Evolutionary conservation across 2,888 invertebrate genomes (phyloP), one percentile per base, ranked within the genome.

Genomic region (Prosopocoilus inquinatus): DNA sequence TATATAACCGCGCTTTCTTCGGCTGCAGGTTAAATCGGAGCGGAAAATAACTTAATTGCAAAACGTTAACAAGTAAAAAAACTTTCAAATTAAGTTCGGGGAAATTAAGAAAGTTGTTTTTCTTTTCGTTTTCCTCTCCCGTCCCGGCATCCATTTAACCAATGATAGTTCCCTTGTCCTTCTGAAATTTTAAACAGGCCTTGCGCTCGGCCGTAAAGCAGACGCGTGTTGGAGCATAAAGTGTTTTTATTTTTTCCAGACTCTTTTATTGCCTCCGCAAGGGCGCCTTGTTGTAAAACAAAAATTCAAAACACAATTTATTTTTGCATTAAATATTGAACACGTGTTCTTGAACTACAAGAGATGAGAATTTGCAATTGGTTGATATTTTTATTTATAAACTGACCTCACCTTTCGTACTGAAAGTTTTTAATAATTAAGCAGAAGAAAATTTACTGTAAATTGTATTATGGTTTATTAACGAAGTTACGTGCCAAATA

Each of bases 171-270:
- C 59, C 63, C 66, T 65, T 62, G 62, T 67, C 64, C 60, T 58
- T 53, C 63, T 68, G 65, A 69, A 69, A 67, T 66, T 69, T 69
- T 69, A 68, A 69, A 69, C 65, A 65, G 65, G 53, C 60, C 64
- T 65, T 65, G 60, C 61, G 53, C 56, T 56, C 57, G 59, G 67
- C 64, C 64, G 64, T 70, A 70, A 70, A 70, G 63, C 60, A 63
- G 64, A 67, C 68, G 66, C 68, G 67, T 70, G 68, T 65, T 67
- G 64, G 61, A 53, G 67, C 67, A 70, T 70, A 69, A 70, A 70
- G 66, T 69, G 68, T 67, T 70, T 70, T 68, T 68, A 66, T 69
- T 70, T 68, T 67, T 67, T 48, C 62, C 63, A 64, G 61, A 63
- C 64, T 53, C 59, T 56, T 64, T 64, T 62, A 65, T 63, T 62